Conservation (phyloP, 2,113 vertebrate genomes). For the Oreochromis aureus region DNA sequence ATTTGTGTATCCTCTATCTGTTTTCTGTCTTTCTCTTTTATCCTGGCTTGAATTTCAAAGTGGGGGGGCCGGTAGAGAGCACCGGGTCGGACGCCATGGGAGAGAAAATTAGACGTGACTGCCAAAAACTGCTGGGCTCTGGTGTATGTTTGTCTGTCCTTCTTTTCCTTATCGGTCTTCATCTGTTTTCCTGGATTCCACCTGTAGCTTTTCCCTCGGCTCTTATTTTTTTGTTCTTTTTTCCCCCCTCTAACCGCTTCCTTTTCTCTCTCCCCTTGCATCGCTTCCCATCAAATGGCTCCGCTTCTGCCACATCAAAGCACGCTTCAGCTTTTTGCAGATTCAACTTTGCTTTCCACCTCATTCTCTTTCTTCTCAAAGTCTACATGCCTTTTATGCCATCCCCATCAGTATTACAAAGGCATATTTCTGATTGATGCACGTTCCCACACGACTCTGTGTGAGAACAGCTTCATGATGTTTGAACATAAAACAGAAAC, state of each 20-base stretch:
- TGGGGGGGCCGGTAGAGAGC: background rate
- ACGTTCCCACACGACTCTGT: background rate
- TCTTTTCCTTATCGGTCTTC: background rate
- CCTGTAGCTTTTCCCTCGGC: background rate
- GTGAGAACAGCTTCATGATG: background rate
- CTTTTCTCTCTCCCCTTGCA: slow-evolving; percentile 13
- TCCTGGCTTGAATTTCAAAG: slow-evolving; percentile 56
- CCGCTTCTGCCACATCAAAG: slow-evolving; percentile 40
- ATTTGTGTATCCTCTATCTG: background rate
- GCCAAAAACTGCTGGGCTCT: slow-evolving; percentile 18
- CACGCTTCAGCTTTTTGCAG: background rate
- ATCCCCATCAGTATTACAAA: slow-evolving; percentile 9
- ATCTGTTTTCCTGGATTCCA: background rate
- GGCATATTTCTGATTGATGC: background rate
- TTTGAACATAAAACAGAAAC: slow-evolving; percentile 27
- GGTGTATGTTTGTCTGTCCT: slow-evolving; percentile 5
- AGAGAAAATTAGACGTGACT: slow-evolving; percentile 46
- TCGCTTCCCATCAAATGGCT: slow-evolving; percentile 19
- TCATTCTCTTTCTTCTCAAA: slow-evolving; percentile 8
- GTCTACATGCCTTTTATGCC: slow-evolving; percentile 7
- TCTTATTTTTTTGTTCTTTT: background rate
- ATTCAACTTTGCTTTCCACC: background rate
- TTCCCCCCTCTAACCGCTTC: background rate
- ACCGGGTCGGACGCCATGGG: slow-evolving; percentile 1
- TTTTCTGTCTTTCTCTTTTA: slow-evolving; percentile 3